These are phyloP conservation scores for Anser cygnoides DNA, from an alignment of 2,113 vertebrate genomes.

Conservation along the genomic window DNA sequence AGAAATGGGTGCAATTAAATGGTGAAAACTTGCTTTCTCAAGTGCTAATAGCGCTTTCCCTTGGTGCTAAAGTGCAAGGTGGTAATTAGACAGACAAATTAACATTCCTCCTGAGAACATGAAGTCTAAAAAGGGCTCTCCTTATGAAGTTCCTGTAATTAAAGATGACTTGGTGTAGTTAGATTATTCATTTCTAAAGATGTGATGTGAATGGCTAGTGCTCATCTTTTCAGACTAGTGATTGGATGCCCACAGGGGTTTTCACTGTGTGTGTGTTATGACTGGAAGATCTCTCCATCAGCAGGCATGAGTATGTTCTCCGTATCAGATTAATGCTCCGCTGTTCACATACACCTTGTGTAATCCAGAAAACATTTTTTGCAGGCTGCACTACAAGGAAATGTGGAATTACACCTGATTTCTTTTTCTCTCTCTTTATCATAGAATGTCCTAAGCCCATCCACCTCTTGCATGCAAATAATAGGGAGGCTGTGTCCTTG, in stretches of 20 bases:
- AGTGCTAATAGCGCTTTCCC: conserved; percentile 60
- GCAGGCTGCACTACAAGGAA: rapidly evolving
- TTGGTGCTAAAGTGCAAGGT: conserved; percentile 56
- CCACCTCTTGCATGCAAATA: not conserved
- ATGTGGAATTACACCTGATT: not conserved
- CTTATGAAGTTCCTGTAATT: conserved; percentile 69
- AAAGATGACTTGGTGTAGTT: conserved; percentile 51
- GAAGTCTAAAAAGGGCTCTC: conserved; percentile 54
- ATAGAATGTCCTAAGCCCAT: not conserved
- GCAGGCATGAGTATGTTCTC: not conserved
- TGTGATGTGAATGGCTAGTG: conserved; percentile 53
- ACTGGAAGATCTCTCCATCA: not conserved
- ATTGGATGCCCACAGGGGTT: not conserved
- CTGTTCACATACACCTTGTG: not conserved
- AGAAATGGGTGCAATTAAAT: conserved; percentile 21
- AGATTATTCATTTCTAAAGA: conserved; percentile 49
- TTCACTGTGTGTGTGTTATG: not conserved
- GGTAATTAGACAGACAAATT: conserved; percentile 74
- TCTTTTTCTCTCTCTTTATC: not conserved
- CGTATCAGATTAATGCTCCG: not conserved
- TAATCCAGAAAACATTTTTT: not conserved
- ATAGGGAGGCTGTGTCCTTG: not conserved
- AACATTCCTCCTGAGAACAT: conserved; percentile 67
- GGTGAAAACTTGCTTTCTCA: conserved; percentile 20
- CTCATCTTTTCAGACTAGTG: not conserved